Conservation (phyloP, 2,888 invertebrate genomes). For the Morpho helenor region DNA sequence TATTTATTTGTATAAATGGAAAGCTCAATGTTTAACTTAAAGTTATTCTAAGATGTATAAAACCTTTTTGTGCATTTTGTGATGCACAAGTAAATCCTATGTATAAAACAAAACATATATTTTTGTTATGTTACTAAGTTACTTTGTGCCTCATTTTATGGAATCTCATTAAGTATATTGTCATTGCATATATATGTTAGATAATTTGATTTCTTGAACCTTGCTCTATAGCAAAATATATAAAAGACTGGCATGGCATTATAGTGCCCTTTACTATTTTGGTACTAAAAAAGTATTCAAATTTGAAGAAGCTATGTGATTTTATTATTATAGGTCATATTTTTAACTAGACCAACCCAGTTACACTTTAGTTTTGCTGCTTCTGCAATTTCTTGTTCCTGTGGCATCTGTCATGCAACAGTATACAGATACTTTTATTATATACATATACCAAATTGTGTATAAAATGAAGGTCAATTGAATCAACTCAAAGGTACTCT, state of each 20-base stretch:
- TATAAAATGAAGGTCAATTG: too few species aligned
- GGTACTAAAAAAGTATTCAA: too few species aligned
- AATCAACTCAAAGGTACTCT: too few species aligned
- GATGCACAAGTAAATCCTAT: constrained; percentile 65
- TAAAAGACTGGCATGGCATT: constrained; percentile 34
- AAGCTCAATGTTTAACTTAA: constrained; percentile 77
- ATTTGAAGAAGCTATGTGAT: too few species aligned
- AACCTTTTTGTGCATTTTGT: constrained; percentile 55
- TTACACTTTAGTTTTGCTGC: too few species aligned
- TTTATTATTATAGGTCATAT: too few species aligned
- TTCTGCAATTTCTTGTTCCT: too few species aligned
- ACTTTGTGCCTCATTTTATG: constrained; percentile 63
- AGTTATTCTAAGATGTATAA: constrained; percentile 64
- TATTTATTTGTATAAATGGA: constrained; percentile 77
- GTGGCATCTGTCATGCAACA: too few species aligned
- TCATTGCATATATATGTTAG: constrained; percentile 20
- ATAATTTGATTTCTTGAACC: constrained; percentile 31
- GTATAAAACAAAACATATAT: constrained; percentile 47
- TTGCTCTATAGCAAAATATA: constrained; percentile 47
- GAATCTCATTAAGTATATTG: constrained; percentile 62
- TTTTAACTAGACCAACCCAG: too few species aligned
- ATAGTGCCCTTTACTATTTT: constrained; percentile 4
- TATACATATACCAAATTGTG: too few species aligned
- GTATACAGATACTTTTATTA: too few species aligned
- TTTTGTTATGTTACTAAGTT: constrained; percentile 68